Evolutionary conservation across 2,797 vertebrate species (phyloP).

Genomic region (Phalanger gymnotis): DNA sequence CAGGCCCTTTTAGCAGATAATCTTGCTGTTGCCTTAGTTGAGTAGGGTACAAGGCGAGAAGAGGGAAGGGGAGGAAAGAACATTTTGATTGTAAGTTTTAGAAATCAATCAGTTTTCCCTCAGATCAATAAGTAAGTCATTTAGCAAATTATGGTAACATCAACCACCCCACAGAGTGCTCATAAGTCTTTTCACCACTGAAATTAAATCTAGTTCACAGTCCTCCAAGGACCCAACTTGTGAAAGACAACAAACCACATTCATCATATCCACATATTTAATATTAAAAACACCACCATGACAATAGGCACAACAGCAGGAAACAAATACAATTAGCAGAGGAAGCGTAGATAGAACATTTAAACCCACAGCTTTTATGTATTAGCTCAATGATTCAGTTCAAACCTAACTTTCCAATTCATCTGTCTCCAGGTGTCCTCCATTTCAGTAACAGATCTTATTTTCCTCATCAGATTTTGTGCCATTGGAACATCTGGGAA

Average conservation of each 20-base stretch:
- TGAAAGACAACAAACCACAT: constrained; percentile 36
- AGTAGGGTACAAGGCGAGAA: not conserved
- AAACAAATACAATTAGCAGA: constrained; percentile 75
- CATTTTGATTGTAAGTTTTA: constrained; percentile 3
- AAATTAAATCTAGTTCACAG: constrained; percentile 34
- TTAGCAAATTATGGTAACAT: constrained; percentile 2
- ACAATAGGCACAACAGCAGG: constrained; percentile 62
- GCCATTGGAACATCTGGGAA: constrained; percentile 67
- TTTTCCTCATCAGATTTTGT: constrained; percentile 66
- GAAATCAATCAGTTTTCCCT: not conserved
- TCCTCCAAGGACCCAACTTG: constrained; percentile 21
- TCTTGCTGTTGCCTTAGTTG: not conserved
- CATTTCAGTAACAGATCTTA: constrained; percentile 56
- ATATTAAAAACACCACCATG: constrained; percentile 44
- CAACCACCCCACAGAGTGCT: not conserved
- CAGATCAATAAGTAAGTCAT: not conserved
- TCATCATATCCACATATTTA: constrained; percentile 55
- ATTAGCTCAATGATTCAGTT: constrained; percentile 71
- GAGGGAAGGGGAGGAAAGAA: not conserved
- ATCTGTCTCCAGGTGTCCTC: constrained; percentile 74
- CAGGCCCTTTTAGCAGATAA: not conserved
- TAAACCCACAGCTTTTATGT: constrained; percentile 56
- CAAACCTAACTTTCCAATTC: constrained; percentile 71
- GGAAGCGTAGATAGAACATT: constrained; percentile 45
- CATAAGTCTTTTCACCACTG: not conserved